Evolutionary conservation across 2,113 vertebrate genomes (phyloP).

Genomic region (Anarhynchus alexandrinus): DNA sequence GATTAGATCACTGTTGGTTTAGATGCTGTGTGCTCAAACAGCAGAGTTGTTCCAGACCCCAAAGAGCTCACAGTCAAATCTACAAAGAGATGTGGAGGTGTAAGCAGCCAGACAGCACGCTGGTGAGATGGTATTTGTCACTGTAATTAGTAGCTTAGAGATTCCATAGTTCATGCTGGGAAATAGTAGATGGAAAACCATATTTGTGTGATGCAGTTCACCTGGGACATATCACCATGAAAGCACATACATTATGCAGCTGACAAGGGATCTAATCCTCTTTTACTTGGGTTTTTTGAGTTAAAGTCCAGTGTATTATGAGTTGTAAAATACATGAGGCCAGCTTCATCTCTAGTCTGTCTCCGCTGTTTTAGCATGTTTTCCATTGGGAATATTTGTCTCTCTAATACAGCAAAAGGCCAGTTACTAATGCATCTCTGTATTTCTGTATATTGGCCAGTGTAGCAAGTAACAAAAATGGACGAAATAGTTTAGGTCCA

Average conservation of each 20-base stretch:
- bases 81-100: not conserved
- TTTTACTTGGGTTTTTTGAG: not conserved
- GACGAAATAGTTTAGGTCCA: not conserved
- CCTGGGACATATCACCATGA: not conserved
- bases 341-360: not conserved
- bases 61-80: not conserved
- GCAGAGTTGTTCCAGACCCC: not conserved
- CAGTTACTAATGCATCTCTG: not conserved
- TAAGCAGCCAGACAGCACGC: not conserved
- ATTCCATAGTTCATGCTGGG: not conserved
- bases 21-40: not conserved
- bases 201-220: not conserved
- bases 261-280: not conserved
- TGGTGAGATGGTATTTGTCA: not conserved
- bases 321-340: not conserved
- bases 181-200: not conserved
- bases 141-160: not conserved
- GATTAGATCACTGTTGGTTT: constrained; percentile 12
- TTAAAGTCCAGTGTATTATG: not conserved
- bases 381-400: not conserved
- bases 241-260: not conserved
- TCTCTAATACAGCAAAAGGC: not conserved
- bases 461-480: not conserved
- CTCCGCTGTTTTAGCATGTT: not conserved
- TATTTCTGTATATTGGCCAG: not conserved